phyloP scores from a whole-genome alignment of 2,797 vertebrate genomes.

The Rhynchonycteris naso region DNA sequence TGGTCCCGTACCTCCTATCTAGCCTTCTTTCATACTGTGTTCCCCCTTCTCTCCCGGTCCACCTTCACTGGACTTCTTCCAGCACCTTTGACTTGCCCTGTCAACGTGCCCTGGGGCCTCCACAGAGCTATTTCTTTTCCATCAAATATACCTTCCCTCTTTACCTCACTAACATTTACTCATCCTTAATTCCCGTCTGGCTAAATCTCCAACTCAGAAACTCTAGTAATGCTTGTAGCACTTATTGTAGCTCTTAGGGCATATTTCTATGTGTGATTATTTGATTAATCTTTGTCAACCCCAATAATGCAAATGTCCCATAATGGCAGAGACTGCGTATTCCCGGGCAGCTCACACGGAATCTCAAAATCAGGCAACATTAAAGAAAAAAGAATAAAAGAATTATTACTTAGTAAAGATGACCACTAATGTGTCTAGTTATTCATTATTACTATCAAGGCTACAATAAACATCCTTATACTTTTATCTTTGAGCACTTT shows the following conservation, averaged over 20 bases:
- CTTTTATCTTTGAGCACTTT: conserved; percentile 23
- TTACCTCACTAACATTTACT: neutral
- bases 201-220: conserved; percentile 15
- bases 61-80: neutral
- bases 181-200: neutral
- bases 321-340: neutral
- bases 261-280: neutral
- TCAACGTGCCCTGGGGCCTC: neutral
- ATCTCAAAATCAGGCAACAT: neutral
- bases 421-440: neutral
- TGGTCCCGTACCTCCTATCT: neutral
- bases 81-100: neutral
- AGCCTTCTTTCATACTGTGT: neutral
- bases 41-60: neutral
- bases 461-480: neutral
- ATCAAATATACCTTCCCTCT: neutral
- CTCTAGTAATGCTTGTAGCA: neutral
- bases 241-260: neutral
- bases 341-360: neutral
- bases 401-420: neutral
- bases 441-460: conserved; percentile 11
- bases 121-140: neutral
- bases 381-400: conserved; percentile 2
- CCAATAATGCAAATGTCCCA: neutral
- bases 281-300: conserved; percentile 40